phyloP scores from a whole-genome alignment of 2,113 vertebrate species.

The Vicugna pacos region DNA sequence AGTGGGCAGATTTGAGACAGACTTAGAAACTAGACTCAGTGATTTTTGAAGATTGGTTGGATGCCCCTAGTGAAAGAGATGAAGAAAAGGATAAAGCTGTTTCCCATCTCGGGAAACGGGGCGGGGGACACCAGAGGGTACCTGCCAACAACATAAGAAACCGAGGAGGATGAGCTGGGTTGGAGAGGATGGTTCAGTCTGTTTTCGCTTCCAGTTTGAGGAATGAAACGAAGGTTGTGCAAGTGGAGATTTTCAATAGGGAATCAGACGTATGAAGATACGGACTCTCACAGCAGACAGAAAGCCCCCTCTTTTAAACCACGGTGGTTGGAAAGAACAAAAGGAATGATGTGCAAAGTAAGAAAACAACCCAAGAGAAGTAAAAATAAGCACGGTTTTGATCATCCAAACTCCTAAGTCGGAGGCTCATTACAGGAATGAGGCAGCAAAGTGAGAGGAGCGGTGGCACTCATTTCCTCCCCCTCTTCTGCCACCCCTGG shows the following conservation, averaged over 20 bases:
- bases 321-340: neutral
- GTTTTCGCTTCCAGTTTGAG: neutral
- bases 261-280: neutral
- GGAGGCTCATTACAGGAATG: neutral
- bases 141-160: neutral
- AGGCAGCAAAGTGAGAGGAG: neutral
- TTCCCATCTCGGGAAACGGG: neutral
- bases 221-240: neutral
- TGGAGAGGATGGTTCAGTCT: neutral
- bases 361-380: neutral
- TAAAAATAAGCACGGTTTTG: neutral
- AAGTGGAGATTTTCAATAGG: neutral
- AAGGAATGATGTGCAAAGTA: neutral
- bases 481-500: neutral
- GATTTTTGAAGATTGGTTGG: neutral
- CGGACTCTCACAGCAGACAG: neutral
- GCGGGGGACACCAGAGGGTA: neutral
- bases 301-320: neutral
- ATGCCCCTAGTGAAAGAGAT: neutral
- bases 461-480: accelerated
- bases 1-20: neutral
- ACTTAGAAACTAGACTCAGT: neutral
- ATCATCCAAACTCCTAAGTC: neutral
- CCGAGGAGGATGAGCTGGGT: neutral
- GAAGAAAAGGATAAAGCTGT: neutral